Evolutionary conservation across 2,113 vertebrate genomes (phyloP).

Genomic region (Catharus minimus): DNA sequence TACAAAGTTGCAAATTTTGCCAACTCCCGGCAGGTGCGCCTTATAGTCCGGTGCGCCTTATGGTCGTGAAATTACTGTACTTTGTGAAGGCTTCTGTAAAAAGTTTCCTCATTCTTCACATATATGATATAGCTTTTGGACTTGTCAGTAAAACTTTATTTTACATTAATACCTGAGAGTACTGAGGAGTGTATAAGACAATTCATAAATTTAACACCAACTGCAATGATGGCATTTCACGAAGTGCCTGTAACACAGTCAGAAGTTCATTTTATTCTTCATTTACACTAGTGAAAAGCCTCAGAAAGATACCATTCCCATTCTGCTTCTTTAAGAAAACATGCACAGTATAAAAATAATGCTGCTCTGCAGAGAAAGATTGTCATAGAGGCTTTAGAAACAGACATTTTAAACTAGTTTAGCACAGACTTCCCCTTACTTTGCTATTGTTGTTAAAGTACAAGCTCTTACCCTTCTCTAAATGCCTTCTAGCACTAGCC

Average conservation of each 20-base stretch:
- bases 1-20: too few relatives aligned
- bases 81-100: not conserved
- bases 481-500: not conserved
- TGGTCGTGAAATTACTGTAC: not conserved
- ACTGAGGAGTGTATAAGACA: not conserved
- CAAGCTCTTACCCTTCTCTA: not conserved
- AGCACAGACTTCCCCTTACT: not conserved
- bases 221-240: not conserved
- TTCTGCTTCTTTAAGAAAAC: slow-evolving; percentile 7
- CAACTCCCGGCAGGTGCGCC: too few relatives aligned
- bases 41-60: too few relatives aligned
- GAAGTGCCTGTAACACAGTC: not conserved
- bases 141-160: slow-evolving; percentile 3
- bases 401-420: not conserved
- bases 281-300: not conserved
- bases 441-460: not conserved
- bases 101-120: not conserved
- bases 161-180: slow-evolving; percentile 45
- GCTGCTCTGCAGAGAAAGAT: not conserved
- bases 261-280: not conserved
- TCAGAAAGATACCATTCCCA: not conserved
- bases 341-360: slow-evolving; percentile 34
- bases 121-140: not conserved
- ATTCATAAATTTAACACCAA: not conserved
- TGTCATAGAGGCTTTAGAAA: not conserved